Evolutionary conservation across 2,888 invertebrate genomes (phyloP).

Genomic region (Volucella zonaria): DNA sequence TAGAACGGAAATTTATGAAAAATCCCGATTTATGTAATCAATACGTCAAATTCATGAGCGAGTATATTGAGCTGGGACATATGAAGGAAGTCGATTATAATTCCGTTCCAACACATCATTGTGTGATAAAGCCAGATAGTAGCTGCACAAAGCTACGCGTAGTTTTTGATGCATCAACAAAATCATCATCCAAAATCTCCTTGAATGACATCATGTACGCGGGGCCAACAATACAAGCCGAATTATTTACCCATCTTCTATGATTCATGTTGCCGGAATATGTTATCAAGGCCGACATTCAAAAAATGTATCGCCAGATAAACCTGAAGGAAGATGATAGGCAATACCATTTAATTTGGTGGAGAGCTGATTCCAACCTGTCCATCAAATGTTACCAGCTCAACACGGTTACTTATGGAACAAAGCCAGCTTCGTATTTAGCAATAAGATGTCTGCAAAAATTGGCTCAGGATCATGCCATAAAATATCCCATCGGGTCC

Average conservation of each 20-base stretch:
- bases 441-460: slow-evolving; percentile 38
- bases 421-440: slow-evolving; percentile 35
- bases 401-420: slow-evolving; percentile 14
- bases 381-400: slow-evolving; percentile 35
- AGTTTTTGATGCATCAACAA: too few relatives aligned
- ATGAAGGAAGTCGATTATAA: slow-evolving; percentile 62
- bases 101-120: background rate
- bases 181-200: too few relatives aligned
- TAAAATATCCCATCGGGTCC: background rate
- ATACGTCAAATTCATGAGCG: slow-evolving; percentile 63
- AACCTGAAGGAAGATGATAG: slow-evolving; percentile 21
- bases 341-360: slow-evolving; percentile 51
- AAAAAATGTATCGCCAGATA: slow-evolving; percentile 58
- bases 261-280: slow-evolving; percentile 9
- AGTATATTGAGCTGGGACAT: slow-evolving; percentile 71
- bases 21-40: too few relatives aligned
- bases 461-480: slow-evolving; percentile 51
- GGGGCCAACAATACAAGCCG: background rate
- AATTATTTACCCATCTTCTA: background rate
- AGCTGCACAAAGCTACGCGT: background rate
- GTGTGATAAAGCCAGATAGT: slow-evolving; percentile 20
- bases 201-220: slow-evolving; percentile 5
- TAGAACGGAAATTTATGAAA: too few relatives aligned
- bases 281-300: slow-evolving; percentile 46
- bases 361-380: slow-evolving; percentile 22